Evolutionary conservation across 1,140 invertebrate species (phyloP).

Genomic region (Drosophila santomea): DNA sequence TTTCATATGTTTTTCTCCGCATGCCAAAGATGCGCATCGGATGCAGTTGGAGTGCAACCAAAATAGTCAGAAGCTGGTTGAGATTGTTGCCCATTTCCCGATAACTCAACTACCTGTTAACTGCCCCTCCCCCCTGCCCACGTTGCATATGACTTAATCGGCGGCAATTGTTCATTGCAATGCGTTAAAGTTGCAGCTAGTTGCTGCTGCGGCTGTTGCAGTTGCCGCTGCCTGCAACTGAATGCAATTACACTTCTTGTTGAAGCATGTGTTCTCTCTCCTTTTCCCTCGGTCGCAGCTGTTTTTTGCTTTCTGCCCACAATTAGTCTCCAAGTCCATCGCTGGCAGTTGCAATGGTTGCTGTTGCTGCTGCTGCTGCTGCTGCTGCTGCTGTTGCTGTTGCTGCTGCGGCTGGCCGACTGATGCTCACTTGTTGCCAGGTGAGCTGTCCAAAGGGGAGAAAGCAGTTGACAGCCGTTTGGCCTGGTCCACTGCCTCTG

Average conservation of each 20-base stretch:
- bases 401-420: slow-evolving; percentile 32
- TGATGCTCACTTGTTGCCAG: slow-evolving; percentile 66
- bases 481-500: slow-evolving; percentile 46
- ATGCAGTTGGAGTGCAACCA: slow-evolving; percentile 22
- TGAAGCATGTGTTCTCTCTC: slow-evolving; percentile 43
- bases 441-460: slow-evolving; percentile 40
- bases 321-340: slow-evolving; percentile 45
- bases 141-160: slow-evolving; percentile 71
- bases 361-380: slow-evolving; percentile 9
- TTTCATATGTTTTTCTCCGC: not conserved
- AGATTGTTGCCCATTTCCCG: slow-evolving; percentile 43
- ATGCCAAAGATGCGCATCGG: not conserved
- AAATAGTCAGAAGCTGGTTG: slow-evolving; percentile 52
- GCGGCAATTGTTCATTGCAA: slow-evolving; percentile 68
- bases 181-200: slow-evolving; percentile 42
- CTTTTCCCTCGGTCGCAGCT: slow-evolving; percentile 9
- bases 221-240: slow-evolving; percentile 34
- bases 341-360: slow-evolving; percentile 46
- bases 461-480: slow-evolving; percentile 70
- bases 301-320: slow-evolving; percentile 41
- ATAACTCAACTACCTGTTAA: slow-evolving; percentile 45
- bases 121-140: not conserved
- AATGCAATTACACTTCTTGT: slow-evolving; percentile 74
- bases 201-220: slow-evolving; percentile 8
- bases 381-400: slow-evolving; percentile 3